Percentiles rank a stretch among this genome's conserved stretches.
Conservation (phyloP, 2,888 invertebrate genomes). For the Leptopterna dolabrata region DNA sequence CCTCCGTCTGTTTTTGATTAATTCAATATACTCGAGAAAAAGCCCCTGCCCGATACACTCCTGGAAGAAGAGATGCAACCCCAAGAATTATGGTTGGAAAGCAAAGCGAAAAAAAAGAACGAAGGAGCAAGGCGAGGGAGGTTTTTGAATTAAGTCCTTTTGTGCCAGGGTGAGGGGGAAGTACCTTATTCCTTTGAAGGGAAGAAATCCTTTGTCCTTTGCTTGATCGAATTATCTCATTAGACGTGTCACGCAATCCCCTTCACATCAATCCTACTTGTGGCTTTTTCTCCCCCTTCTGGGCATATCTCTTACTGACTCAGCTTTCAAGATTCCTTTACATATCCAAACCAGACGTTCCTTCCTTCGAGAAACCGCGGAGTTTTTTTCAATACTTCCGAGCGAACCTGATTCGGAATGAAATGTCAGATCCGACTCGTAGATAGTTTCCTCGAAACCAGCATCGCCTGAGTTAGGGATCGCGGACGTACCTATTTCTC, state of each 20-base stretch:
- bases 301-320: background rate
- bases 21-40: conserved; percentile 48
- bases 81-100: conserved; percentile 44
- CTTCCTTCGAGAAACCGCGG: background rate
- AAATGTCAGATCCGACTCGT: background rate
- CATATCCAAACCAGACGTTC: conserved; percentile 10
- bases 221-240: conserved; percentile 56
- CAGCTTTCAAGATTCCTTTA: conserved; percentile 17
- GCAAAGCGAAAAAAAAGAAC: conserved; percentile 22
- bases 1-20: conserved; percentile 55
- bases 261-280: conserved; percentile 53
- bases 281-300: conserved; percentile 22
- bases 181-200: conserved; percentile 48
- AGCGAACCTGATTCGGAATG: background rate
- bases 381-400: background rate
- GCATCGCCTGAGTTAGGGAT: too few relatives aligned
- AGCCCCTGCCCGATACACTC: conserved; percentile 51
- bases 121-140: conserved; percentile 28
- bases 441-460: too few relatives aligned
- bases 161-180: conserved; percentile 28
- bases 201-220: conserved; percentile 54
- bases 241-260: conserved; percentile 54
- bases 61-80: conserved; percentile 20
- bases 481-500: too few relatives aligned
- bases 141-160: conserved; percentile 56